Evolutionary conservation across 1,140 invertebrate species (phyloP), one percentile per base, ranked within the genome.

Genomic region (Brachionus asplanchnoidis): DNA sequence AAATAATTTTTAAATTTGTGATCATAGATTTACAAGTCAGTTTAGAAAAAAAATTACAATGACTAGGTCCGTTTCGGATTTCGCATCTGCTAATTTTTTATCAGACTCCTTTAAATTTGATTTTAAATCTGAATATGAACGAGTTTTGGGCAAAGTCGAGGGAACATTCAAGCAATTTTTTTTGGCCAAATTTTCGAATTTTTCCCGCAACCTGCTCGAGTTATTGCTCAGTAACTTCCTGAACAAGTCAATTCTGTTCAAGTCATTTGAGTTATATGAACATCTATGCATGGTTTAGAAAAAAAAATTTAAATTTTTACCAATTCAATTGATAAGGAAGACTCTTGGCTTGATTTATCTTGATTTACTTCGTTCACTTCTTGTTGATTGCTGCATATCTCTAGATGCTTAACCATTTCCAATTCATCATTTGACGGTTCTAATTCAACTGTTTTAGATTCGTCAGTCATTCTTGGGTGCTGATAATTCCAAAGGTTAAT

Each of bases 181-280:
- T 23, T 77, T 77, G 40, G n/a, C 40, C n/a, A 77, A 46, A 46
- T 23, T 77, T 46, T 77, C 73, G 26, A 46, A 77, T 50, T 77
- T 77, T 32, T 77, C 20, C 44, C 44, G 42, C 26, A 77, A 77
- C 17, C 12, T 77, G 26, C 9, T 46, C 20, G 73, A 77, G 46
- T 77, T 77, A 28, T 77, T 77, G 40, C 17, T 46, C 17, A 77
- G 26, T 46, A 50, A 28, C 44, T 46, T 77, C 44, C 44, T 77
- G 20, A 46, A 77, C 17, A 23, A 23, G 42, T 50, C 44, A 11
- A 77, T 77, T 77, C n/a, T 77, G 32, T 77, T 46, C 17, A 20
- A 23, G 17, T 46, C 73, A 5, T 23, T 77, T 77, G 44, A 32
- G 20, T 20, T 46, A 28, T 77, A 32, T 17, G 17, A 56, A 56